phyloP scores from a whole-genome alignment of 2,888 invertebrate genomes.

The Pristionchus japonicus region DNA sequence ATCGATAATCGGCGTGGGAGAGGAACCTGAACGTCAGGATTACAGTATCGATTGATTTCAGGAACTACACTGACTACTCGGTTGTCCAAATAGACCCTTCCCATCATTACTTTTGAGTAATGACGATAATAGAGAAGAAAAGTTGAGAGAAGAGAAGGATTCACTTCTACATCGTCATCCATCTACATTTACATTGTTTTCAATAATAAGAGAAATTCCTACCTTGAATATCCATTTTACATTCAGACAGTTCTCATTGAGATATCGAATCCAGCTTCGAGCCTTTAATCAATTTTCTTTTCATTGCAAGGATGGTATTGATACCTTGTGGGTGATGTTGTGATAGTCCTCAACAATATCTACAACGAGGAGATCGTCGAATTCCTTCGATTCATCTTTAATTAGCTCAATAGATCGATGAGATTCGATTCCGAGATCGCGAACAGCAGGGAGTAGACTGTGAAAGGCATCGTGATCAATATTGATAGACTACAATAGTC shows the following conservation, averaged over 20 bases:
- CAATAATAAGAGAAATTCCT: background rate
- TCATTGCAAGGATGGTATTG: too few relatives aligned
- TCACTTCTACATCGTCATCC: constrained; percentile 35
- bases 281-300: background rate
- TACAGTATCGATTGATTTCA: too few relatives aligned
- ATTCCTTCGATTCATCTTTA: background rate
- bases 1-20: background rate
- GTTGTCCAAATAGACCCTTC: constrained; percentile 10
- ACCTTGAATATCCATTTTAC: constrained; percentile 28
- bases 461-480: too few relatives aligned
- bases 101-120: background rate
- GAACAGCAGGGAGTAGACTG: background rate
- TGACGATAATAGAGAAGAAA: background rate
- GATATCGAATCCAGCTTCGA: constrained; percentile 19
- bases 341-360: constrained; percentile 1
- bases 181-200: background rate
- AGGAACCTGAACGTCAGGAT: constrained; percentile 28
- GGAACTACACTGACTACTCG: background rate
- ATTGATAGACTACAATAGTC: background rate
- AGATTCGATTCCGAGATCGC: background rate
- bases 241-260: background rate
- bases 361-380: background rate
- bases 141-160: background rate
- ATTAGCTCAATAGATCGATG: too few relatives aligned
- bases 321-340: constrained; percentile 24